Evolutionary conservation across 2,113 vertebrate genomes (phyloP), one percentile per base, ranked within the genome.

Genomic region (Zingel zingel): DNA sequence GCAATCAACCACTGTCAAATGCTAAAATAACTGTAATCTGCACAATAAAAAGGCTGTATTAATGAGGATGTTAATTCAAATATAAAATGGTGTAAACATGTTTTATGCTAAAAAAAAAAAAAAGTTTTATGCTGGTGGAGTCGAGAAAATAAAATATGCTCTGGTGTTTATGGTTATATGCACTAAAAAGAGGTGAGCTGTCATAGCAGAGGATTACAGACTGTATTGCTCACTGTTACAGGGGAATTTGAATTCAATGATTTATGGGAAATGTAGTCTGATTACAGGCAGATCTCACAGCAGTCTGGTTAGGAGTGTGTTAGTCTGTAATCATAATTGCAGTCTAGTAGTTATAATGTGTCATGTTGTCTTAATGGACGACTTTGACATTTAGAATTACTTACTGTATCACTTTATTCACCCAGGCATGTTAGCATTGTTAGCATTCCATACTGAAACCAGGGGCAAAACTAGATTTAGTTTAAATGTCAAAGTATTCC

Each of bases 161-260:
- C 69, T 61, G 30, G 48, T 9, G 5, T 57, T 78, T 50, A 62
- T 65, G 62, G 47, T 51, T 53, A 21, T 57, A 53, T 50, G 53
- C 30, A 33, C 4, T 62, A 21, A n/a, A 56, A 75, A 53, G 39
- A 70, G 7, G 45, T 19, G 36, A 43, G 39, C 3, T 2, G 39
- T 43, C 39, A 10, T 43, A 76, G 64, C 58, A 86, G 81, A 79
- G 39, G 57, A 30, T 75, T 30, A 81, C 51, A 86, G 36, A 68
- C 39, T 33, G 67, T 89, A 88, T 87, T 90, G 88, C 89, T 86
- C 70, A 58, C 12, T 66, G 72, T 84, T 77, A 79, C 1, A 23
- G 56, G 30, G 51, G 56, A 21, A 58, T 6, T 30, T 61, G 21
- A 64, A 53, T 53, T 62, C 67, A 74, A 69, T 23, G 83, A 54